Base-by-base conservation (phyloP, 2,797 vertebrate species). In the Tangara arthus region DNA sequence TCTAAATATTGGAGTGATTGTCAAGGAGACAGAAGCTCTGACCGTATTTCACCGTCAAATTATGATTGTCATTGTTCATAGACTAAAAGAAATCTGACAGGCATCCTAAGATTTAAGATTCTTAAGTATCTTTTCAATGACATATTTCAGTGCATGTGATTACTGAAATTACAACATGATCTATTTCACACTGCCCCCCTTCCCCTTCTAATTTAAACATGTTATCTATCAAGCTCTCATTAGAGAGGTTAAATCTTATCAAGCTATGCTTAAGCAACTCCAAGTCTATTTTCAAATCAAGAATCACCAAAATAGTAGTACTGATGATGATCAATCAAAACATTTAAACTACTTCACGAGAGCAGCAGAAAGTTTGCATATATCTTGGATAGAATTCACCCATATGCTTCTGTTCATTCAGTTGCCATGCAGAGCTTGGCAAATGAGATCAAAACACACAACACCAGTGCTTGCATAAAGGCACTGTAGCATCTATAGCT, bases 21-120 rank as follows among this genome's bases (percentile, higher is more conserved):
- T 96, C 93, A 96, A 93, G 72, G 82, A 95, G 82, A 95, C 50
- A 90, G 86, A 93, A 95, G 87, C 69, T 96, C 87, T 96, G 94
- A 86, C 94, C 91, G 23, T 60, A 93, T 90, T 96, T 94, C 65
- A 76, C 87, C 66, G 72, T 90, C 92, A 93, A 90, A 87, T 93
- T 91, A 90, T 87, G 89, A 90, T 46, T 96, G 91, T 79, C 94
- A 92, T 90, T 95, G 79, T 96, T 95, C 91, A 87, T 34, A 95
- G 82, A 93, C 76, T 95, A 91, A 95, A 97, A 94, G 82, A 96
- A 95, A 93, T 87, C 84, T 97, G 95, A 95, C 93, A 97, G 91
- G 32, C 82, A 95, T 92, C 61, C 80, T 81, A 89, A 96, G 89
- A 94, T 92, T 94, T 88, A 94, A 91, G 92, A 92, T 89, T 92